Base-by-base conservation (phyloP, 2,888 invertebrate species). In the Volucella inflata region DNA sequence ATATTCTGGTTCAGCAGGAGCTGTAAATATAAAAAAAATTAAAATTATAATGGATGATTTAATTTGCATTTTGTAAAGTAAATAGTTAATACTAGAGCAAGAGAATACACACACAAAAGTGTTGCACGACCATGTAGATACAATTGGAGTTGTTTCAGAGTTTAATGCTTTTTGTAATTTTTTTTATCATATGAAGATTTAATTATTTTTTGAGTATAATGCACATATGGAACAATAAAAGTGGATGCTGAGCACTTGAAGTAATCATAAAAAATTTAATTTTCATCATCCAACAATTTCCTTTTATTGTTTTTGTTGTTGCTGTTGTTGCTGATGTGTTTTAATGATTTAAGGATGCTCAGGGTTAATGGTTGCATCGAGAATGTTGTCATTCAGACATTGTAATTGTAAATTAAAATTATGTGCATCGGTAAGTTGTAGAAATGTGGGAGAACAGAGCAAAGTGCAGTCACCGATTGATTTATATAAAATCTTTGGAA, bases 11-110 rank as follows among this genome's bases (percentile, higher is more conserved):
- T 71, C 67, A 70, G 68, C 48, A 62, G 38, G 70, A 36, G 46
- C 80, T 85, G 84, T 2, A 80, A 80, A 21, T 46, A 40, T 12
- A 78, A 72, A 72, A 60, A 72, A 53, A 44, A 60, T 46, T 55
- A 55, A 82, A 46, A 44, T 77, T 55, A 44, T 72, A 17, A 72
- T 79, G 79, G 74, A 83, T 83, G 72, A 83, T 83, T 83, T 74
- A 83, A 83, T 79, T 83, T 70, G 55, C 14, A 42, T 76, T 76
- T 46, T 67, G 40, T 71, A 48, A 30, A 64, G 79, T 68, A 79
- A 79, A 74, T 83, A 74, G 72, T 55, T 62, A 70, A 36, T 53
- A 57, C 38, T 51, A 30, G 30, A 30, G 30, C 30, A 6, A 30
- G 60, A 50, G 53, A 40, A 65, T 53, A 11, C n/a, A 3, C 14